Evolutionary conservation across 2,113 vertebrate genomes (phyloP).

Genomic region (Cebus imitator): DNA sequence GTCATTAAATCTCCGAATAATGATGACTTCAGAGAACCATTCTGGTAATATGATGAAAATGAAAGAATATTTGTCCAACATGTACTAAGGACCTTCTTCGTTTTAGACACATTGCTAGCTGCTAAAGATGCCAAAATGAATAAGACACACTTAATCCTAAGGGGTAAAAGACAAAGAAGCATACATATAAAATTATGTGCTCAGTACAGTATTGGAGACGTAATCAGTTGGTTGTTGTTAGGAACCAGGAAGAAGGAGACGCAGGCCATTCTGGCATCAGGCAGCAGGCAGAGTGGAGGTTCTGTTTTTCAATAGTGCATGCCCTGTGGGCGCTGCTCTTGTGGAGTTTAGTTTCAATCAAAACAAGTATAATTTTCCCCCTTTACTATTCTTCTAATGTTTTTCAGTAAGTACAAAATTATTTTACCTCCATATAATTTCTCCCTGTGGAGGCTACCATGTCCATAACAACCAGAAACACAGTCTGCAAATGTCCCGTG

Average conservation of each 20-base stretch:
- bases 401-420: not conserved
- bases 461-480: not conserved
- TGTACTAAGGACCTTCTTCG: not conserved
- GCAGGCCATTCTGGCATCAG: not conserved
- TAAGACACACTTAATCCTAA: not conserved
- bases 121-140: not conserved
- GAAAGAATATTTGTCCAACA: not conserved
- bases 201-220: accelerated
- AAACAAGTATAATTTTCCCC: not conserved
- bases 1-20: not conserved
- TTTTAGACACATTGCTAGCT: not conserved
- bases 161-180: not conserved
- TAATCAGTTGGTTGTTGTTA: accelerated
- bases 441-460: not conserved
- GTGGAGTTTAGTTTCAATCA: not conserved
- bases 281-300: not conserved
- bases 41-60: not conserved
- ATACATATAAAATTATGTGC: not conserved
- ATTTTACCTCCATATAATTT: not conserved
- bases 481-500: not conserved
- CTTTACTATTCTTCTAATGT: not conserved
- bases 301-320: not conserved
- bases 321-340: not conserved
- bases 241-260: not conserved
- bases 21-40: not conserved